Evolutionary conservation across 1,140 invertebrate species (phyloP).

Genomic region (Tetragnatha versicolor): DNA sequence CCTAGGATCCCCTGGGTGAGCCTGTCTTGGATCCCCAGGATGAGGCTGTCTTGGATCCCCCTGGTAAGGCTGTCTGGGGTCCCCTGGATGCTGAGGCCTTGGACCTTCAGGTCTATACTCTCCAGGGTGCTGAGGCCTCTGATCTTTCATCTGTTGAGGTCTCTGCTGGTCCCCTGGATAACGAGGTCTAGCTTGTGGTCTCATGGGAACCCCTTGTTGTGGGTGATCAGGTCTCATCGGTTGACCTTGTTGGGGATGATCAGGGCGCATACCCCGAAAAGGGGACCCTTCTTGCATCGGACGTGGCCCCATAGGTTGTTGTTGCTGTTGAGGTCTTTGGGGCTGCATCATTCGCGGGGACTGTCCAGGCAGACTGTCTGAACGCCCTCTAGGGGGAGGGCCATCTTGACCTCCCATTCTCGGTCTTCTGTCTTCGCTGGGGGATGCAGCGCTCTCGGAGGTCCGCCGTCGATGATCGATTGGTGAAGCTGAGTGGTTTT

Average conservation of each 20-base stretch:
- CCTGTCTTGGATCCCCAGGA: background rate
- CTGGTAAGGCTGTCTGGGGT: background rate
- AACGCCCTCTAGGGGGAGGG: conserved; percentile 27
- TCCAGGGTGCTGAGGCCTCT: background rate
- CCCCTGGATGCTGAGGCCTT: background rate
- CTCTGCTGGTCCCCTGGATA: conserved; percentile 22
- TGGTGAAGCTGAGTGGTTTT: conserved; percentile 1
- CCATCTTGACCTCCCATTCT: background rate
- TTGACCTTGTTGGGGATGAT: conserved; percentile 14
- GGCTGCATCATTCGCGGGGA: background rate
- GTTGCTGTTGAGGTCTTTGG: conserved; percentile 19
- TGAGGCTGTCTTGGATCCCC: conserved; percentile 15
- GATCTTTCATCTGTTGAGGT: conserved; percentile 1
- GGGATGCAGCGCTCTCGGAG: conserved; percentile 16
- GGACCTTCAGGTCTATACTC: background rate
- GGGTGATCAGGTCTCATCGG: background rate
- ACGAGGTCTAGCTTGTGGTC: background rate
- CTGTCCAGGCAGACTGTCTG: conserved; percentile 39
- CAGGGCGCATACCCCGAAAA: background rate
- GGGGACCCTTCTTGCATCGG: background rate
- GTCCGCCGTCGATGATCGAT: background rate
- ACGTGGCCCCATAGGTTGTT: background rate
- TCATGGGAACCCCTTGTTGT: background rate
- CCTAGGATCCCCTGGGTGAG: background rate
- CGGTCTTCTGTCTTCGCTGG: background rate